phyloP scores from a whole-genome alignment of 2,113 vertebrate species.

The Carettochelys insculpta region DNA sequence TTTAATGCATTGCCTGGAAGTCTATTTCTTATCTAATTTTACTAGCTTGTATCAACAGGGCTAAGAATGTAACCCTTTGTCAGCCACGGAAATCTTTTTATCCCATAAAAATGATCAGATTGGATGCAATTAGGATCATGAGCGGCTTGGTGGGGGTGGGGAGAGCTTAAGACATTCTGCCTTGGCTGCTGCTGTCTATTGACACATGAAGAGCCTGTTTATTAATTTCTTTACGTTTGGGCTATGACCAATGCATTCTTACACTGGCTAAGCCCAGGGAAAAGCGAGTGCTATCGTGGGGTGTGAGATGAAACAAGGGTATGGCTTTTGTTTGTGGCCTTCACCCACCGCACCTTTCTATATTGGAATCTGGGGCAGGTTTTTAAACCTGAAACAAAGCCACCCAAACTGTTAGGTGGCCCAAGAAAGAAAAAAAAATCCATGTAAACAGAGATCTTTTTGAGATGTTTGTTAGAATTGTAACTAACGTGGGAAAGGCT shows the following conservation, averaged over 20 bases:
- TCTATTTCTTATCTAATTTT: constrained; percentile 68
- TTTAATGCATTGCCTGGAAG: constrained; percentile 52
- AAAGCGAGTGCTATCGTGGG: rapidly evolving
- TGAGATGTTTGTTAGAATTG: rapidly evolving
- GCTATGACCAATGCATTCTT: constrained; percentile 20
- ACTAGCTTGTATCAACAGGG: constrained; percentile 58
- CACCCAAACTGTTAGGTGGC: neutral
- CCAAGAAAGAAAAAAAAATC: rapidly evolving
- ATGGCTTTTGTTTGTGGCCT: constrained; percentile 9
- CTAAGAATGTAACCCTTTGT: constrained; percentile 66
- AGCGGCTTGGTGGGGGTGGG: constrained; percentile 6
- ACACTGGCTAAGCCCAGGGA: neutral
- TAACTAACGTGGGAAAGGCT: rapidly evolving
- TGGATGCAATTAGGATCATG: constrained; percentile 74
- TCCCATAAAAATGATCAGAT: constrained; percentile 74
- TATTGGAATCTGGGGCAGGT: constrained; percentile 53
- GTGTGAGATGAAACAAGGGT: neutral
- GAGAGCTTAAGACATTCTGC: constrained; percentile 20
- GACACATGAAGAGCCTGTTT: constrained; percentile 70
- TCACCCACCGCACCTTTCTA: constrained; percentile 30
- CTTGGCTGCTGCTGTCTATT: constrained; percentile 28
- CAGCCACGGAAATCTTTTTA: constrained; percentile 74
- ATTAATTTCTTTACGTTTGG: constrained; percentile 54
- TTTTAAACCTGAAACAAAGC: neutral
- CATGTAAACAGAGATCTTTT: neutral